Conservation (phyloP, 2,113 vertebrate genomes). For the Uropsilus gracilis region DNA sequence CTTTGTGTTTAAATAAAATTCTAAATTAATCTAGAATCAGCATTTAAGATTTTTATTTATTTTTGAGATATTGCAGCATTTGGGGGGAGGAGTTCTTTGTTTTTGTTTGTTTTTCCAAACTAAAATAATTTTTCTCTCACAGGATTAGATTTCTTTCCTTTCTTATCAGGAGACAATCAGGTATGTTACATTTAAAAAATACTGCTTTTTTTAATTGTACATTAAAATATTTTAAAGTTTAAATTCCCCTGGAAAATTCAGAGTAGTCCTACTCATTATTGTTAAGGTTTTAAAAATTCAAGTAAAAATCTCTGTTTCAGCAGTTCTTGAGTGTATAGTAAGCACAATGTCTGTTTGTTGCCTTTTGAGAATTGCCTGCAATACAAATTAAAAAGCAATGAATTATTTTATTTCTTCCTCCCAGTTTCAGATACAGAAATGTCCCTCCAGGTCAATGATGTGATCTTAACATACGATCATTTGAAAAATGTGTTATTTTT, state of each 20-base stretch:
- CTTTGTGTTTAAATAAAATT: not conserved
- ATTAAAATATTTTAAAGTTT: too few relatives aligned
- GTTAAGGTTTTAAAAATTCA: constrained; percentile 30
- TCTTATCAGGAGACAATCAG: constrained; percentile 99
- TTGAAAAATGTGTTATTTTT: not conserved
- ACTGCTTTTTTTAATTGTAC: constrained; percentile 11
- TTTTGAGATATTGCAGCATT: constrained; percentile 1
- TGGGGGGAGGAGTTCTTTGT: not conserved
- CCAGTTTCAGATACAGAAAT: constrained; percentile 51
- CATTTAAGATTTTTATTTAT: not conserved
- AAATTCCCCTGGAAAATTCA: constrained; percentile 30
- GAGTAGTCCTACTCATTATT: not conserved
- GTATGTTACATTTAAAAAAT: constrained; percentile 83
- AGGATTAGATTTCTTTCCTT: constrained; percentile 99
- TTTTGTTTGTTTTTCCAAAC: not conserved
- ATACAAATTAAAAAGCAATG: not conserved
- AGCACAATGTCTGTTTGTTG: not conserved
- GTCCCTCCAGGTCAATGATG: constrained; percentile 21
- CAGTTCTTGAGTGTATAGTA: not conserved
- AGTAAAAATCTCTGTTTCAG: constrained; percentile 32
- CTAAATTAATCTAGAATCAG: not conserved
- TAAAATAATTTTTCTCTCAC: constrained; percentile 72
- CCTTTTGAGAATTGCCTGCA: not conserved
- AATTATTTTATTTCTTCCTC: not conserved
- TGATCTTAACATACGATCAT: not conserved